phyloP scores from a whole-genome alignment of 1,140 invertebrate species.

The Lethocerus indicus region DNA sequence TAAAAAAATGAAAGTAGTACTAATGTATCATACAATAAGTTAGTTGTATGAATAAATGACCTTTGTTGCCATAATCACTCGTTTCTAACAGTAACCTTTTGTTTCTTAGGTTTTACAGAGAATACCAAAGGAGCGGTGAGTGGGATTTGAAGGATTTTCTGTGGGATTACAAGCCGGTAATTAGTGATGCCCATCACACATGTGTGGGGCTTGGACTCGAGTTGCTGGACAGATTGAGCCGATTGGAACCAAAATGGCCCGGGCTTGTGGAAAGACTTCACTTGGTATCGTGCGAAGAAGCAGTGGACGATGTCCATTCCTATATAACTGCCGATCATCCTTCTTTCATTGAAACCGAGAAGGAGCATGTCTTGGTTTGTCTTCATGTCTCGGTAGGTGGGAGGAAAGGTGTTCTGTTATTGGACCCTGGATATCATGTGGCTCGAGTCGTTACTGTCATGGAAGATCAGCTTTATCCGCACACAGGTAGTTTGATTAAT shows the following conservation, averaged over 20 bases:
- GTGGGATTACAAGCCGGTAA: slow-evolving; percentile 54
- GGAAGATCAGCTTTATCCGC: slow-evolving; percentile 64
- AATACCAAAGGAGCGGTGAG: slow-evolving; percentile 41
- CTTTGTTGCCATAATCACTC: too few species aligned
- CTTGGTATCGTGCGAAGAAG: slow-evolving; percentile 75
- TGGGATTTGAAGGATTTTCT: slow-evolving; percentile 46
- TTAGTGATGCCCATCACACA: slow-evolving; percentile 59
- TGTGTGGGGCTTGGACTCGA: slow-evolving; percentile 76
- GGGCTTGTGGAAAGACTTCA: slow-evolving; percentile 44
- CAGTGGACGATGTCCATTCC: slow-evolving; percentile 43
- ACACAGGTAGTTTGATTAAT: slow-evolving; percentile 43
- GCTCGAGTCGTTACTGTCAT: slow-evolving; percentile 70
- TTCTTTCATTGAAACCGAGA: slow-evolving; percentile 26
- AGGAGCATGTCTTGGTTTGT: slow-evolving; percentile 73
- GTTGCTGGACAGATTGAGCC: slow-evolving; percentile 40
- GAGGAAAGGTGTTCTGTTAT: slow-evolving; percentile 53
- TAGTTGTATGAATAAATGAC: too few species aligned
- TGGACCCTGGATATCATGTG: slow-evolving; percentile 83
- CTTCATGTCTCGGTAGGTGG: slow-evolving; percentile 53
- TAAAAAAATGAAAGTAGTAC: too few species aligned
- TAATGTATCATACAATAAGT: too few species aligned
- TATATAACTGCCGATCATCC: slow-evolving; percentile 36
- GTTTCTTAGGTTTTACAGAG: slow-evolving; percentile 44
- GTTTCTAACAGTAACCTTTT: too few species aligned
- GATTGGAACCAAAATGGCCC: slow-evolving; percentile 38